phyloP scores from a whole-genome alignment of 2,797 vertebrate species.

The Prunella strophiata region DNA sequence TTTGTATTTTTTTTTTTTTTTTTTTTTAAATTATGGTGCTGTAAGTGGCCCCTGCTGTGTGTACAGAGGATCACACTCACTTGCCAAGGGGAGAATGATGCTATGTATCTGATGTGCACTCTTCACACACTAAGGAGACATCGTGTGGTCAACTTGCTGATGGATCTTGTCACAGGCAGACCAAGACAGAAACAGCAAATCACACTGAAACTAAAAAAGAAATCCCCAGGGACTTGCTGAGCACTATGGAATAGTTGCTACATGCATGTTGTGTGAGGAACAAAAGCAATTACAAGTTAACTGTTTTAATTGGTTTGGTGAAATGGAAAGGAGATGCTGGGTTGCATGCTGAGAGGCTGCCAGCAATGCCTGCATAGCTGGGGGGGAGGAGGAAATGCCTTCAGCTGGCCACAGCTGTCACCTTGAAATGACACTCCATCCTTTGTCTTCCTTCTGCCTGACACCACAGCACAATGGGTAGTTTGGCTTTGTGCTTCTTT shows the following conservation, averaged over 20 bases:
- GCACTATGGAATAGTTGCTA: not conserved
- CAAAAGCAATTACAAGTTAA: not conserved
- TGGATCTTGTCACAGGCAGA: not conserved
- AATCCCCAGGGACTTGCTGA: not conserved
- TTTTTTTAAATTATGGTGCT: not conserved
- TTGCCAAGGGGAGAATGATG: not conserved
- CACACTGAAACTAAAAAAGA: not conserved
- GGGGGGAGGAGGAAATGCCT: not conserved
- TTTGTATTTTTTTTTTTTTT: not conserved
- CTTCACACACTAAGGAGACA: not conserved
- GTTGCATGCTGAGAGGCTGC: not conserved
- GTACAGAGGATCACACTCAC: not conserved
- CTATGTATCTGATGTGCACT: fast-evolving
- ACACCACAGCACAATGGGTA: not conserved
- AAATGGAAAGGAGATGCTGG: not conserved
- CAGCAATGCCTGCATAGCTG: not conserved
- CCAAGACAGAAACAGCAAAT: not conserved
- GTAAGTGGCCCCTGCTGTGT: not conserved
- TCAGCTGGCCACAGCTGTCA: not conserved
- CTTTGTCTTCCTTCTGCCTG: not conserved
- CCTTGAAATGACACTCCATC: not conserved
- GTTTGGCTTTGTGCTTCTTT: not conserved
- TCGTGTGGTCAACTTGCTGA: fast-evolving
- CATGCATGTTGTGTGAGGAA: not conserved
- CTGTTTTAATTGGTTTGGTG: not conserved